Conservation (phyloP, 2,888 invertebrate genomes). For the Agrilus cyanescens region DNA sequence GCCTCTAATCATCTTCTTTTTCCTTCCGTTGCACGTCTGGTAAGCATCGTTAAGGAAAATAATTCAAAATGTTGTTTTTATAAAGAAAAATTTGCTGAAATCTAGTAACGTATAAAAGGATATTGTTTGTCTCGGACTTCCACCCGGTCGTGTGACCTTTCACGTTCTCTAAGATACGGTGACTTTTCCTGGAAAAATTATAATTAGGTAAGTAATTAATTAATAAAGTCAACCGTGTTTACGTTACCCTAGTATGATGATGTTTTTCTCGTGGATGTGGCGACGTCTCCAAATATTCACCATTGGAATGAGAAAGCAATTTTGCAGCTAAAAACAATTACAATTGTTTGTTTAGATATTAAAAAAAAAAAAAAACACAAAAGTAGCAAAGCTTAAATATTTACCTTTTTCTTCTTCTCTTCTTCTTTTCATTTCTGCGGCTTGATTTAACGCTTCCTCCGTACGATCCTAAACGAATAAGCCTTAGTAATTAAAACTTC, state of each 20-base stretch:
- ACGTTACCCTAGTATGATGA: conserved; percentile 57
- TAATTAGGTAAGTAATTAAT: conserved; percentile 1
- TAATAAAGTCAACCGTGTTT: not conserved
- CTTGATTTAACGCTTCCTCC: conserved; percentile 49
- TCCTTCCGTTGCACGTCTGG: conserved; percentile 36
- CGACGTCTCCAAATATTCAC: conserved; percentile 52
- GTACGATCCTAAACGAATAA: conserved; percentile 49
- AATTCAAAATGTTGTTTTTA: conserved; percentile 2
- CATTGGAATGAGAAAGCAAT: conserved; percentile 61
- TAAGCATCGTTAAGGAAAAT: conserved; percentile 32
- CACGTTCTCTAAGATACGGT: conserved; percentile 55
- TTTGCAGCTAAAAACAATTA: conserved; percentile 37
- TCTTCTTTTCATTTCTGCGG: conserved; percentile 61
- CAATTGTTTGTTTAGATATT: too few relatives aligned
- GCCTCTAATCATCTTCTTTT: conserved; percentile 33
- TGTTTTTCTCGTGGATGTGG: conserved; percentile 60
- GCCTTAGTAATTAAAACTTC: too few relatives aligned
- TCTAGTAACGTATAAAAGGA: conserved; percentile 43
- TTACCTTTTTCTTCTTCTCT: conserved; percentile 71
- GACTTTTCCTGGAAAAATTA: conserved; percentile 60
- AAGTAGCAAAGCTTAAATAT: conserved; percentile 12
- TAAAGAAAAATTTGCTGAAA: not conserved
- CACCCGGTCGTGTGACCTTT: conserved; percentile 63
- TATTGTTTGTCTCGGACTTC: conserved; percentile 74
- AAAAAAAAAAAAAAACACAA: conserved; percentile 8